Conservation (phyloP, 2,113 vertebrate genomes). For the Myiozetetes cayanensis region DNA sequence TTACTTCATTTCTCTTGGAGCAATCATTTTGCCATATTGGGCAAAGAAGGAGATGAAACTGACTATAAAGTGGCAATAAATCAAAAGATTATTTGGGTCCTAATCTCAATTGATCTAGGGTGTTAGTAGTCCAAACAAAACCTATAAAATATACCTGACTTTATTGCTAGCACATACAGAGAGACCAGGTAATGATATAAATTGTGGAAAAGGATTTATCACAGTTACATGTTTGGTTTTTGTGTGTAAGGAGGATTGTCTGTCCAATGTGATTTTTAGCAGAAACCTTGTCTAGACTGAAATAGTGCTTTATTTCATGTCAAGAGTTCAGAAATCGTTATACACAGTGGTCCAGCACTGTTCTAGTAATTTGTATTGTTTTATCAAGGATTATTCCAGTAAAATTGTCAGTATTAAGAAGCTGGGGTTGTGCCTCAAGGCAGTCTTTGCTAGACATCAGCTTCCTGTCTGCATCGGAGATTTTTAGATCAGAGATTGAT, state of each 20-base stretch:
- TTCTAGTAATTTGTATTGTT: neutral
- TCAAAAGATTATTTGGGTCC: neutral
- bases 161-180: neutral
- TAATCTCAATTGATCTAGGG: constrained; percentile 5
- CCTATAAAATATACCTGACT: neutral
- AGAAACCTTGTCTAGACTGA: neutral
- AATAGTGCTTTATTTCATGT: neutral
- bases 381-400: neutral
- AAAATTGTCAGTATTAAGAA: neutral
- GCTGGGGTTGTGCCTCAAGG: neutral
- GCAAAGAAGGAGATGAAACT: neutral
- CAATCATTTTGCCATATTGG: neutral
- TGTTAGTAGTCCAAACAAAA: neutral
- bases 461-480: neutral
- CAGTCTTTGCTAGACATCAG: neutral
- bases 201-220: neutral
- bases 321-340: neutral
- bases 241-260: neutral
- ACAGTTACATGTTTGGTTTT: neutral
- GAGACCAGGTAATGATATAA: neutral
- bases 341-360: neutral
- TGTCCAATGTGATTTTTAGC: neutral
- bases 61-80: constrained; percentile 25
- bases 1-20: constrained; percentile 6
- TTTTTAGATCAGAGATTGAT: neutral